Conservation (phyloP, 35 echinoderm and acorn worm species). For the Anneissia japonica region DNA sequence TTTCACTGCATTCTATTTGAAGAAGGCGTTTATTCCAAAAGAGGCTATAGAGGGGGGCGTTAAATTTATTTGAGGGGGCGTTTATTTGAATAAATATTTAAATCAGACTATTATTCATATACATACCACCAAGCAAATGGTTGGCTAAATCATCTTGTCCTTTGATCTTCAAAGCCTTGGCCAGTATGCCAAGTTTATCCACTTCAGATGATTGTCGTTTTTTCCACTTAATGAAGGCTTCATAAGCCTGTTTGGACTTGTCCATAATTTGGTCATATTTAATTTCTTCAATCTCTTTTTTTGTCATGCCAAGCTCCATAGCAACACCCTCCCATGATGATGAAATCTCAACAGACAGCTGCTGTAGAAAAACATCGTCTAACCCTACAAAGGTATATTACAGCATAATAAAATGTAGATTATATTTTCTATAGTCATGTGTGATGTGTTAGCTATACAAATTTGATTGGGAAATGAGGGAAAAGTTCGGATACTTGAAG, state of each 20-base stretch:
- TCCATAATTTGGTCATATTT: background rate
- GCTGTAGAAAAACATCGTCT: background rate
- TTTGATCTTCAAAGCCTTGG: background rate
- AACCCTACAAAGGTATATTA: background rate
- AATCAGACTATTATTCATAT: no score
- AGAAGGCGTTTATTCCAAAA: no score
- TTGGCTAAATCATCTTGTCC: background rate
- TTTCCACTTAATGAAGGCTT: background rate
- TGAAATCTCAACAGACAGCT: background rate
- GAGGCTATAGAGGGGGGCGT: no score
- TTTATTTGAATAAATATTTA: no score
- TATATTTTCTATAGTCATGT: no score
- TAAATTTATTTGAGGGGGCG: no score
- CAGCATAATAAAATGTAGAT: no score
- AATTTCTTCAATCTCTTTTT: background rate
- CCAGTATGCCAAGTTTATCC: background rate
- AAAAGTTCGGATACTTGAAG: no score
- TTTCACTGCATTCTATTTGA: no score
- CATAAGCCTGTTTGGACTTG: background rate
- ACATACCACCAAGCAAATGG: background rate
- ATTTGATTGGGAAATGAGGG: no score
- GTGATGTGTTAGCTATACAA: no score
- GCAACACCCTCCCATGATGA: background rate
- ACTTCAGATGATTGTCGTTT: background rate
- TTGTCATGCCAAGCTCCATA: background rate